Evolutionary conservation across 2,113 vertebrate genomes (phyloP), one percentile per base, ranked within the genome.

Genomic region (Galbula dea): DNA sequence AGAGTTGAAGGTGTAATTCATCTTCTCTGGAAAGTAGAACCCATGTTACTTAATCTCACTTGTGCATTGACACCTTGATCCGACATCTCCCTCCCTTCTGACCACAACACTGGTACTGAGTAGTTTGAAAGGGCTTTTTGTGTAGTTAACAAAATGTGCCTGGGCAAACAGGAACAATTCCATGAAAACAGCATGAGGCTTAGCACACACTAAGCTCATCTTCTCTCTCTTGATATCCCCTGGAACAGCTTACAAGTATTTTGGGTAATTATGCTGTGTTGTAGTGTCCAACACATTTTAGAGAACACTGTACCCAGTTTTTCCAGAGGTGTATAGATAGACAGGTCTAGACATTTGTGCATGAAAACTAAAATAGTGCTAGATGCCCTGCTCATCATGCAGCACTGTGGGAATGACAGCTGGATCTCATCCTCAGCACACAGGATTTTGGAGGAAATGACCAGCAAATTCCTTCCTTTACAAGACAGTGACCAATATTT

Each of bases 391-490:
- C 62, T 87, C 19, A 55, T 83, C 16, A 7, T 68, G 54, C 37
- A 12, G 21, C 16, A 26, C 30, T 76, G 29, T 61, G 58, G 65
- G 65, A 78, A 57, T 65, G 65, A 83, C 90, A 96, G 86, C 90
- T 94, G 95, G 52, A 88, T 85, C 66, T 73, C 62, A 61, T 90
- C 88, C 66, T 88, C 8, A 9, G 41, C 80, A 88, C 68, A 41
- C 29, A 82, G 41, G 66, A 76, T 69, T 94, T 93, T 66, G 79
- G 78, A 87, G 74, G 84, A 92, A 95, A 73, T 63, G 88, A 58
- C 81, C 79, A 27, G 78, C 55, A 77, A 73, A 92, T 93, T 92
- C 91, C 78, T 95, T 89, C 39, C 34, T 83, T 84, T 80, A 37
- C 8, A 12, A 82, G 62, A 51, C 55, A 67, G 92, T 76, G 86